Conservation (phyloP, 2,113 vertebrate species). For the Zonotrichia leucophrys region DNA sequence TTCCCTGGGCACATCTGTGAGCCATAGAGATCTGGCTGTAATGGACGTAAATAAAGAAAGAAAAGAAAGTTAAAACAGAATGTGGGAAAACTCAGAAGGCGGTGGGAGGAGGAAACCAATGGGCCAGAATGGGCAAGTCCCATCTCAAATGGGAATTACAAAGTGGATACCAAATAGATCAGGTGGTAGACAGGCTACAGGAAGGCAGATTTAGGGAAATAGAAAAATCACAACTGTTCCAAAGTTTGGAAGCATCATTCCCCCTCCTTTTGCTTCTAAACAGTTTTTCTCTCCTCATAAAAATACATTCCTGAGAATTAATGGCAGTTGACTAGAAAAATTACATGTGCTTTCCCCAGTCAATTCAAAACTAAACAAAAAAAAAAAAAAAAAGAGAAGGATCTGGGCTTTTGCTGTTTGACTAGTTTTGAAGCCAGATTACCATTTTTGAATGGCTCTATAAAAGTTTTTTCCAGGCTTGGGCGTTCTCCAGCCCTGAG, state of each 20-base stretch:
- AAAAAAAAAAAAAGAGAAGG: background rate
- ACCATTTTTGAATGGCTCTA: background rate
- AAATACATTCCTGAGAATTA: constrained; percentile 42
- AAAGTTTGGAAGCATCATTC: constrained; percentile 70
- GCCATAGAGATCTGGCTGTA: constrained; percentile 87
- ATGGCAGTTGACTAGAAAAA: constrained; percentile 8
- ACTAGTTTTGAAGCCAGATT: background rate
- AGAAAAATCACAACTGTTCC: constrained; percentile 57
- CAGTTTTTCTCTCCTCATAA: constrained; percentile 33
- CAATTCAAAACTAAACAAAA: background rate
- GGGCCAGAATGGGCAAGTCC: constrained; percentile 65
- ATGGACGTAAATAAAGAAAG: constrained; percentile 88
- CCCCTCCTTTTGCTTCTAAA: constrained; percentile 22
- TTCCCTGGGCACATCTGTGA: constrained; percentile 87
- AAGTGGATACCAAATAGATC: constrained; percentile 42
- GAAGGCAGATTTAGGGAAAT: constrained; percentile 68
- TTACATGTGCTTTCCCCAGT: background rate
- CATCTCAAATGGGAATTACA: constrained; percentile 60
- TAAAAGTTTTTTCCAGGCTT: background rate
- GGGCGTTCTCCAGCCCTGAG: background rate
- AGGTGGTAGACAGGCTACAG: constrained; percentile 63
- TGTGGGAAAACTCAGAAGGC: constrained; percentile 82
- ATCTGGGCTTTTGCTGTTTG: background rate
- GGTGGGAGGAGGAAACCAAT: constrained; percentile 73
- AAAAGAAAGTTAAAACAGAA: constrained; percentile 90